phyloP scores from a whole-genome alignment of 1,140 invertebrate genomes.

The Papilio dardanus region DNA sequence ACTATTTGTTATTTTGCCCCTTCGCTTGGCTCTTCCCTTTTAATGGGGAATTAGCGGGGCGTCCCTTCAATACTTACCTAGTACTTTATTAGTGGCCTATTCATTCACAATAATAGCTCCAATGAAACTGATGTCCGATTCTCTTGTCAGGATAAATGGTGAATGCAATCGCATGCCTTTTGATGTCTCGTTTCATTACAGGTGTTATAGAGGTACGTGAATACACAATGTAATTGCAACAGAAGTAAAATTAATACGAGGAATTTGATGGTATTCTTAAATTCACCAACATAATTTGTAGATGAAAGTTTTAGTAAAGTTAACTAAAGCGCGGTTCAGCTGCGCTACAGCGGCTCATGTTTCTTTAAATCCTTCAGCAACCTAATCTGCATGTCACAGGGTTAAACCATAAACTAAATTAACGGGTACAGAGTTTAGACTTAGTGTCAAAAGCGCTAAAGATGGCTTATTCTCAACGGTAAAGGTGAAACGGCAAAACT shows the following conservation, averaged over 20 bases:
- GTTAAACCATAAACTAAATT: slow-evolving; percentile 17
- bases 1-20: slow-evolving; percentile 66
- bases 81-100: slow-evolving; percentile 30
- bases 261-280: no score
- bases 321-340: background rate
- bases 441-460: slow-evolving; percentile 29
- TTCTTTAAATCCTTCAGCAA: slow-evolving; percentile 9
- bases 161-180: background rate
- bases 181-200: background rate
- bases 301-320: background rate
- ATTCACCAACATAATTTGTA: no score
- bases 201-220: background rate
- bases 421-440: slow-evolving; percentile 18
- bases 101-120: slow-evolving; percentile 17
- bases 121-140: background rate
- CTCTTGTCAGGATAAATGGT: background rate
- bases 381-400: slow-evolving; percentile 24
- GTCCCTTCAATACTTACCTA: slow-evolving; percentile 39
- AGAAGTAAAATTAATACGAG: no score
- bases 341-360: background rate
- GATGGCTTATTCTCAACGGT: slow-evolving; percentile 13
- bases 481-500: slow-evolving; percentile 50
- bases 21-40: slow-evolving; percentile 48
- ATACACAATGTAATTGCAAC: no score
- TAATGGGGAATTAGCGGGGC: slow-evolving; percentile 54